Conservation (phyloP, 2,888 invertebrate species). For the Limnephilus lunatus region DNA sequence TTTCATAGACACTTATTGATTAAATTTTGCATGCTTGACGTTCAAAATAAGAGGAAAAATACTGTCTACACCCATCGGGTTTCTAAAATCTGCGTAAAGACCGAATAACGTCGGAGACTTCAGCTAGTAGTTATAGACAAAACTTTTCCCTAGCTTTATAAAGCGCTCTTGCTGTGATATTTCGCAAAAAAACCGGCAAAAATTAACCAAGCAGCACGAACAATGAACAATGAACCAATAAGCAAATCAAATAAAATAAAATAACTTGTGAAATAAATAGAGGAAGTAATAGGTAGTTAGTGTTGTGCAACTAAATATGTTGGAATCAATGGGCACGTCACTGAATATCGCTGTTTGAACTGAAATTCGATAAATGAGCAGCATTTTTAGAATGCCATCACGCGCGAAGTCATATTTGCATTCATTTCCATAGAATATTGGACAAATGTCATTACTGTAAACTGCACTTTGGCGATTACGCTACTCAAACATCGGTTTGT, state of each 20-base stretch:
- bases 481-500: neutral
- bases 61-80: too few relatives aligned
- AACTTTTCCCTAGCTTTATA: neutral
- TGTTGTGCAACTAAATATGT: neutral
- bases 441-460: constrained; percentile 25
- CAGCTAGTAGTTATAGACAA: neutral
- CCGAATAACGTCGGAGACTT: neutral
- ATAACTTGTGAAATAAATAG: neutral
- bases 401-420: neutral
- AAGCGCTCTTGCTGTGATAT: neutral
- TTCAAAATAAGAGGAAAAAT: too few relatives aligned
- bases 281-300: neutral
- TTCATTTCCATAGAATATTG: neutral
- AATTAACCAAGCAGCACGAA: too few relatives aligned
- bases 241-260: neutral
- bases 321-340: neutral
- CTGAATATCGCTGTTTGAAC: neutral
- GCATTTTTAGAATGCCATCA: neutral
- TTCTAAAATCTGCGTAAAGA: too few relatives aligned
- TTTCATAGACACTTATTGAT: too few relatives aligned
- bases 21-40: too few relatives aligned
- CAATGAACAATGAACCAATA: too few relatives aligned
- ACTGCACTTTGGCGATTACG: constrained; percentile 13
- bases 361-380: neutral
- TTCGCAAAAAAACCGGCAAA: neutral